phyloP scores from a whole-genome alignment of 1,140 invertebrate genomes.

The Trichomalopsis sarcophagae region DNA sequence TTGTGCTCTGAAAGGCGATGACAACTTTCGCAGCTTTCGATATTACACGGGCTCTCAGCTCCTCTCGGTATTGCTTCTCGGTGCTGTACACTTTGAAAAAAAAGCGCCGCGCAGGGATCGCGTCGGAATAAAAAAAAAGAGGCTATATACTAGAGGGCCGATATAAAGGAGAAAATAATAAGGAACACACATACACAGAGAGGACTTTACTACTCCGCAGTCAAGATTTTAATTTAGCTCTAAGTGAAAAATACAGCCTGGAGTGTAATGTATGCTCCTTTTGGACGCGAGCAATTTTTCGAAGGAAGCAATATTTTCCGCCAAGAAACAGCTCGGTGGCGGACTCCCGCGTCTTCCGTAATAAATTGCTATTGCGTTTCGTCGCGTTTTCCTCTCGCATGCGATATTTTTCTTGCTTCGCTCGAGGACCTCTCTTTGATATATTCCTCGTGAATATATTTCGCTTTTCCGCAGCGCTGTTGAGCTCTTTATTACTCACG shows the following conservation, averaged over 20 bases:
- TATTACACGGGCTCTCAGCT: neutral
- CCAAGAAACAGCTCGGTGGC: neutral
- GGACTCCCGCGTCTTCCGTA: conserved; percentile 1
- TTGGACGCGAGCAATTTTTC: conserved; percentile 25
- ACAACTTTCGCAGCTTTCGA: neutral
- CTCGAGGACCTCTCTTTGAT: conserved; percentile 28
- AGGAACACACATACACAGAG: neutral
- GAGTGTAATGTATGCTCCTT: conserved; percentile 9
- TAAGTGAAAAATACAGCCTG: neutral
- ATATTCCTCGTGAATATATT: conserved; percentile 45
- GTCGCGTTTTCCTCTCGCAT: conserved; percentile 1
- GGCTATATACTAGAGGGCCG: neutral
- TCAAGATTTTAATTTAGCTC: conserved; percentile 16
- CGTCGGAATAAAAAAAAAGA: neutral
- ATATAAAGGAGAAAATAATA: neutral
- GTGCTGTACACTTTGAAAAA: too few species aligned
- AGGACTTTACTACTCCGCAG: neutral
- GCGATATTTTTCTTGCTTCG: conserved; percentile 23
- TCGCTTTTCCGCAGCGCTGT: conserved; percentile 38
- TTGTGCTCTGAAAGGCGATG: neutral
- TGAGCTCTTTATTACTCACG: conserved; percentile 34
- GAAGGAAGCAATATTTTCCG: conserved; percentile 34
- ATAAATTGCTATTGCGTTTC: conserved; percentile 51
- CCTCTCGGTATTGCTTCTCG: too few species aligned
- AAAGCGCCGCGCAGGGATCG: too few species aligned